Conservation (phyloP, 2,888 invertebrate species). For the Tetrapedia diversipes region DNA sequence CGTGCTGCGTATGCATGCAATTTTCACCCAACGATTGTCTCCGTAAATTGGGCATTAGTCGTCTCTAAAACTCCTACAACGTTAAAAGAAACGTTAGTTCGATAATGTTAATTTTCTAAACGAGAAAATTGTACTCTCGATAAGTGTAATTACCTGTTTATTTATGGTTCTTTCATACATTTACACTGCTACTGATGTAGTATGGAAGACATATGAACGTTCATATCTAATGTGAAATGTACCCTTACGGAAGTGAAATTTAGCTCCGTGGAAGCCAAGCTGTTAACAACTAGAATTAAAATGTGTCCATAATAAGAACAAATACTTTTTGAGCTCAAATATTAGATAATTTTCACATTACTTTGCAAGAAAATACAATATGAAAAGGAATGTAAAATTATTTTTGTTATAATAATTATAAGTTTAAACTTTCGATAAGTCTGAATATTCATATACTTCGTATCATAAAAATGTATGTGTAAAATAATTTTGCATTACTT, state of each 20-base stretch:
- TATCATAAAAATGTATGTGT: neutral
- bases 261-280: constrained; percentile 14
- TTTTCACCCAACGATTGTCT: constrained; percentile 48
- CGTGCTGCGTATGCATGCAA: constrained; percentile 39
- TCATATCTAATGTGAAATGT: constrained; percentile 4
- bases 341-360: too few species aligned
- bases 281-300: constrained; percentile 19
- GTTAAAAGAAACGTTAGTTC: neutral
- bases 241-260: constrained; percentile 38
- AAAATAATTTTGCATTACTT: neutral
- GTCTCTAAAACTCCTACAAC: neutral
- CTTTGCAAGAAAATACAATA: too few species aligned
- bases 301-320: neutral
- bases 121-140: neutral
- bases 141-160: neutral
- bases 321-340: neutral
- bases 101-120: neutral
- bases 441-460: too few species aligned
- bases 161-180: neutral
- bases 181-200: neutral
- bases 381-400: too few species aligned
- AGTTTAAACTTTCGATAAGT: too few species aligned
- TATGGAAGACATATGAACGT: constrained; percentile 19
- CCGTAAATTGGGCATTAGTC: constrained; percentile 52
- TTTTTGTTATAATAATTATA: too few species aligned